Evolutionary conservation across 2,113 vertebrate species (phyloP).

Genomic region (Paracanthobrama guichenoti): DNA sequence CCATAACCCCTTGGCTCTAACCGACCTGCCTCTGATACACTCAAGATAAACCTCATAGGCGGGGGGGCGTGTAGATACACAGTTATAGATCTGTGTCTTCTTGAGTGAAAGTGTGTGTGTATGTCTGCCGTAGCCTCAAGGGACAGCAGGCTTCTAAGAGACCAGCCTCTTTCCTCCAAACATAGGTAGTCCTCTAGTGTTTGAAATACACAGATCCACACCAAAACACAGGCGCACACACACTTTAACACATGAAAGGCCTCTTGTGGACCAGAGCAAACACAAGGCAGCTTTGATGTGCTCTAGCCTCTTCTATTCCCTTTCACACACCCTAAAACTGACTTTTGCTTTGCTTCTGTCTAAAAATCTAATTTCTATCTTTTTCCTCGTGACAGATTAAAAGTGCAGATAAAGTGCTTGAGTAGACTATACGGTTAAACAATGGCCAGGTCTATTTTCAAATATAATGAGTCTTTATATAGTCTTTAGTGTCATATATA

Average conservation of each 20-base stretch:
- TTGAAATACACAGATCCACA: conserved; percentile 33
- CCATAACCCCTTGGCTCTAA: background rate
- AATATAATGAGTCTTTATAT: too few species aligned
- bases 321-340: conserved; percentile 6
- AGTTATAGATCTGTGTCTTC: conserved; percentile 29
- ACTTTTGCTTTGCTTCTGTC: conserved; percentile 62
- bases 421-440: too few species aligned
- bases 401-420: background rate
- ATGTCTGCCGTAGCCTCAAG: conserved; percentile 1
- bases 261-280: conserved; percentile 63
- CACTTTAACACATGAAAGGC: conserved; percentile 74
- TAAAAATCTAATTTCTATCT: conserved; percentile 67
- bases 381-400: background rate
- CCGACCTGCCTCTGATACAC: background rate
- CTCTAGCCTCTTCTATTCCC: conserved; percentile 51
- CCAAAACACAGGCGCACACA: conserved; percentile 35
- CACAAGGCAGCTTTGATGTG: conserved; percentile 73
- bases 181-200: background rate
- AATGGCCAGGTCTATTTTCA: too few species aligned
- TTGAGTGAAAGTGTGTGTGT: conserved; percentile 18
- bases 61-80: conserved; percentile 45
- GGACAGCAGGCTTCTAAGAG: conserved; percentile 23
- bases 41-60: conserved; percentile 44
- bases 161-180: conserved; percentile 20
- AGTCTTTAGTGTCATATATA: too few species aligned